Evolutionary conservation across 92 coral and sea anemone genomes (phyloP).

Genomic region (Phenganax marumi): DNA sequence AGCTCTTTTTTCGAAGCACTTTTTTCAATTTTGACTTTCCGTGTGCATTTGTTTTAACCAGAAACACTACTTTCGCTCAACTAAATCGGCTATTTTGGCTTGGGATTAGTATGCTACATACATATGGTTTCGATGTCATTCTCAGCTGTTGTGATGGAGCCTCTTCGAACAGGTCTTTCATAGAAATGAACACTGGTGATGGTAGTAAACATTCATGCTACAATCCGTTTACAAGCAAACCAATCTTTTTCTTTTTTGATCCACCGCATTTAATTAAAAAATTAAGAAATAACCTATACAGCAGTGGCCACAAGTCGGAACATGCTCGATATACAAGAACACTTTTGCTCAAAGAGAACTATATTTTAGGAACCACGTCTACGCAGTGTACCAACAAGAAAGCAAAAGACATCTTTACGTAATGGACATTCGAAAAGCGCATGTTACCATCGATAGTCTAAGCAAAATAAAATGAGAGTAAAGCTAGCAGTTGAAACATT

Average conservation of each 20-base stretch:
- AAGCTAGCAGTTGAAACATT: slow-evolving; percentile 49
- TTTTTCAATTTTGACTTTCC: slow-evolving; percentile 36
- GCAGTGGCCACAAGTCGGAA: slow-evolving; percentile 39
- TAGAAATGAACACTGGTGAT: slow-evolving; percentile 32
- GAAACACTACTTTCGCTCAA: slow-evolving; percentile 35
- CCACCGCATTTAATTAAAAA: slow-evolving; percentile 52
- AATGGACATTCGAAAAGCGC: slow-evolving; percentile 34
- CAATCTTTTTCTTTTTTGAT: slow-evolving; percentile 50
- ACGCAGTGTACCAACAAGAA: slow-evolving; percentile 31
- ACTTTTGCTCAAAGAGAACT: slow-evolving; percentile 7
- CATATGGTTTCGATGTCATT: slow-evolving; percentile 39
- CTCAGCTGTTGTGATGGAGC: slow-evolving; percentile 53
- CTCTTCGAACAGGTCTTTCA: slow-evolving; percentile 49
- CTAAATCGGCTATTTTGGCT: slow-evolving; percentile 52
- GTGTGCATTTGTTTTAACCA: slow-evolving; percentile 41
- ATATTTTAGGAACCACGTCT: slow-evolving; percentile 45
- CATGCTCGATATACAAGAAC: slow-evolving; percentile 40
- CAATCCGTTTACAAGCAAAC: slow-evolving; percentile 36
- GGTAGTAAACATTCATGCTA: slow-evolving; percentile 10
- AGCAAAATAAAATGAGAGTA: slow-evolving; percentile 52
- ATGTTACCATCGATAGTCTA: slow-evolving; percentile 36
- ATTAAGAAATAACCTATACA: slow-evolving; percentile 33
- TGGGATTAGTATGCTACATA: slow-evolving; percentile 46
- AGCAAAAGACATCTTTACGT: slow-evolving; percentile 40
- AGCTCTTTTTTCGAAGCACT: slow-evolving; percentile 40